These are phyloP conservation scores for Rhyacophila evoluta DNA, from an alignment of 2,888 invertebrate species.

Conservation along the genomic window DNA sequence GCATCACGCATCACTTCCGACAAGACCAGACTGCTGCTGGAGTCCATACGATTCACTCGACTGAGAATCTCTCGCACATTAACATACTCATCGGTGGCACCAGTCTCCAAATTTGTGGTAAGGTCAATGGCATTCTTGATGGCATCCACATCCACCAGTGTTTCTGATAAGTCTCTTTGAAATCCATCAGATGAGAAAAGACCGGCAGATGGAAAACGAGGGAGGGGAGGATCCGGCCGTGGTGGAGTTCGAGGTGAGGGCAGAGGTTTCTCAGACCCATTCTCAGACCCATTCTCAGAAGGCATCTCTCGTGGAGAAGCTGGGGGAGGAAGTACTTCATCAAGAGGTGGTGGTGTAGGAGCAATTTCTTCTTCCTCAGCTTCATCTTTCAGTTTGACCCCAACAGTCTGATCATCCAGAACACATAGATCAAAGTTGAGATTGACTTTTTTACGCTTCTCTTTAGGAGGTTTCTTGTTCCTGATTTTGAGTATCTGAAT, in stretches of 20 bases:
- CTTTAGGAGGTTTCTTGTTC: constrained; percentile 70
- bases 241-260: neutral
- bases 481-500: constrained; percentile 73
- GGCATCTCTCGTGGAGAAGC: neutral
- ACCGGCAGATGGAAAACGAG: neutral
- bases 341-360: neutral
- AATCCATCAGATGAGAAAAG: neutral
- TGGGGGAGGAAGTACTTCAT: neutral
- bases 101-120: constrained; percentile 49
- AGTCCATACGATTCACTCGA: constrained; percentile 69
- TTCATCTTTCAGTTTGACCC: constrained; percentile 66
- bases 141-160: constrained; percentile 61
- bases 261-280: neutral
- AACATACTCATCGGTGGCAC: constrained; percentile 64
- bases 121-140: constrained; percentile 69
- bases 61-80: constrained; percentile 68
- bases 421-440: constrained; percentile 69
- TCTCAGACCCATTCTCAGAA: neutral
- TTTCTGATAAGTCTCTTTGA: neutral
- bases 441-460: constrained; percentile 70
- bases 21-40: constrained; percentile 67
- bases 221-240: neutral
- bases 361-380: constrained; percentile 33
- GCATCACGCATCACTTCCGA: constrained; percentile 66
- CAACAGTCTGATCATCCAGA: constrained; percentile 67